Conservation (phyloP, 2,113 vertebrate species). For the Ceratotherium simum region DNA sequence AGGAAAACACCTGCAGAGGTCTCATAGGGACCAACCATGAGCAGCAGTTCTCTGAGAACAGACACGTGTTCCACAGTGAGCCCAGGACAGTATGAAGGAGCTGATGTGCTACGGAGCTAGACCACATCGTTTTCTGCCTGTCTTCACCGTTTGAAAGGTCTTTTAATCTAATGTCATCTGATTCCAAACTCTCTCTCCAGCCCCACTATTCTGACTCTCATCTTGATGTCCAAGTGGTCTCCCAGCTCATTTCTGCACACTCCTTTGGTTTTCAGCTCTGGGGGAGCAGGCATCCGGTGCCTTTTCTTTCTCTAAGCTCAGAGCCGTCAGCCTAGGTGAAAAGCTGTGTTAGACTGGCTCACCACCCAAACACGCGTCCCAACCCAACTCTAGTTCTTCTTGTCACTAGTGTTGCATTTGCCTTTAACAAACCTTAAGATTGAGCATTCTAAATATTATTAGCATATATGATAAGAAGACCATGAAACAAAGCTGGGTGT, state of each 20-base stretch:
- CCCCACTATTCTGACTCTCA: neutral
- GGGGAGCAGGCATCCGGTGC: fast-evolving
- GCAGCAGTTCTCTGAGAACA: neutral
- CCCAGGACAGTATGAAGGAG: neutral
- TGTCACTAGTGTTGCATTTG: neutral
- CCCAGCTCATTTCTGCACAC: neutral
- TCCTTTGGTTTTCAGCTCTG: neutral
- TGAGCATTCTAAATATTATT: neutral
- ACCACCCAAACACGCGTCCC: neutral
- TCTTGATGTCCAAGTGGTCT: neutral
- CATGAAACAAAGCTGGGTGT: neutral
- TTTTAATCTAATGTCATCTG: neutral
- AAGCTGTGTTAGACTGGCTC: neutral
- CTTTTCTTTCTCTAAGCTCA: neutral
- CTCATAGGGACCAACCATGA: neutral
- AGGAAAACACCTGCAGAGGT: neutral
- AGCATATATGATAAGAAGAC: neutral
- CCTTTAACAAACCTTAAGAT: neutral
- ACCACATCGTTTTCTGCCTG: neutral
- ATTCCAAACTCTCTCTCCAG: neutral
- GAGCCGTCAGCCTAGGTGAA: neutral
- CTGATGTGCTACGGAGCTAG: neutral
- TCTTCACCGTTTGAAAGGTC: neutral
- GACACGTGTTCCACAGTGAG: neutral
- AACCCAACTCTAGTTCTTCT: neutral